Evolutionary conservation across 2,113 vertebrate species (phyloP), one percentile per base, ranked within the genome.

Genomic region (Callionymus lyra): DNA sequence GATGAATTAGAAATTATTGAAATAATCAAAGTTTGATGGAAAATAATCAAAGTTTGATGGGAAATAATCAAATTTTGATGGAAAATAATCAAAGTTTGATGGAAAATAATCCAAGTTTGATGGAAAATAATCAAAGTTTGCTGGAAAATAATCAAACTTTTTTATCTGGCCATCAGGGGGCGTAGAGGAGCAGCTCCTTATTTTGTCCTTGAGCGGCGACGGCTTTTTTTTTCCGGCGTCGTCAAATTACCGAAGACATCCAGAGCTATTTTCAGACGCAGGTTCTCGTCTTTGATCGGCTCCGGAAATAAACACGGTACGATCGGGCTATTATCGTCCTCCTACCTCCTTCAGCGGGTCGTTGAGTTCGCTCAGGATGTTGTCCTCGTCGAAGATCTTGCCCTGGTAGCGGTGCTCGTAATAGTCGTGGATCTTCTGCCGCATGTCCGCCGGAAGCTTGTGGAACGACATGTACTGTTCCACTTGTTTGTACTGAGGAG

Each of bases 381-480:
- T 99, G 61, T 99, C 95, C 63, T 99, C 95, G 13, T 99, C 95
- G 10, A 99, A 99, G 71, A 99, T 99, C 68, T 99, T 99, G 65
- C 95, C 95, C 80, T 99, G 95, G 76, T 99, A 99, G 59, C 95
- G 89, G 51, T 99, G 95, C 41, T 99, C 95, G 19, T 99, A 99
- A 62, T 99, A 99, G 77, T 99, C 95, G 6, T 99, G 95, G 57
- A 99, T 99, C 77, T 97, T 98, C 82, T 99, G 95, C 10, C 94
- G 87, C 93, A 99, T 94, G 72, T 98, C 95, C 31, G 94, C 92
- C 13, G 95, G 95, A 65, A 99, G 81, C 60, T 99, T 99, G 82
- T 99, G 95, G 82, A 99, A 99, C 34, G 95, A 99, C 95, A 99
- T 99, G 80, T 99, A 99, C 56, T 99, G 95, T 64, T 98, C 95